These are phyloP conservation scores for Sphenodon punctatus DNA, from an alignment of 2,797 vertebrate genomes.

Conservation along the genomic window DNA sequence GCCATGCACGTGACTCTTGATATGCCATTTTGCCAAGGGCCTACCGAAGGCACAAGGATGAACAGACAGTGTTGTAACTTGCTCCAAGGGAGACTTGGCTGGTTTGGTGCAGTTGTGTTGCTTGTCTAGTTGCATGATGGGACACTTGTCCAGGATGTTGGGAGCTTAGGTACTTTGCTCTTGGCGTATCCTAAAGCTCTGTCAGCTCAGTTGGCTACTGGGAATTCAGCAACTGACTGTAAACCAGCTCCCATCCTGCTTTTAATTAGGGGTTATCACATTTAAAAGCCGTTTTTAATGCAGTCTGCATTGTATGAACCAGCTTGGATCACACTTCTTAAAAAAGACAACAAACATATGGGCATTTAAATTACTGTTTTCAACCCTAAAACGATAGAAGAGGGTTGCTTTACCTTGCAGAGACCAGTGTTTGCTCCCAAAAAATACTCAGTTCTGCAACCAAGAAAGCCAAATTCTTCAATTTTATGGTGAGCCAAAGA, in stretches of 20 bases:
- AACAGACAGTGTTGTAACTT: not conserved
- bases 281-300: not conserved
- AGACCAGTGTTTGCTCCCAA: too few species aligned
- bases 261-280: not conserved
- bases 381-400: not conserved
- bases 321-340: not conserved
- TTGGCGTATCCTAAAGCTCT: not conserved
- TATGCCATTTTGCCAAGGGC: not conserved
- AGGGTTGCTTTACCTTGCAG: too few species aligned
- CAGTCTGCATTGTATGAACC: not conserved
- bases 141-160: too few species aligned
- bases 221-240: fast-evolving
- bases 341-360: not conserved
- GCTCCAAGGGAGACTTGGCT: fast-evolving
- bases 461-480: too few species aligned
- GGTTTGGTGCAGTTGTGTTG: not conserved
- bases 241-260: not conserved
- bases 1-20: not conserved
- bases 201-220: not conserved
- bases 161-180: not conserved
- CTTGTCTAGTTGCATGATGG: too few species aligned
- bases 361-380: not conserved
- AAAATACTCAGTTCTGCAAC: not conserved
- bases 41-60: not conserved
- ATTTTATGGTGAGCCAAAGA: too few species aligned